These are phyloP conservation scores for Eriocheir sinensis DNA, from an alignment of 1,140 invertebrate species.

Conservation along the genomic window DNA sequence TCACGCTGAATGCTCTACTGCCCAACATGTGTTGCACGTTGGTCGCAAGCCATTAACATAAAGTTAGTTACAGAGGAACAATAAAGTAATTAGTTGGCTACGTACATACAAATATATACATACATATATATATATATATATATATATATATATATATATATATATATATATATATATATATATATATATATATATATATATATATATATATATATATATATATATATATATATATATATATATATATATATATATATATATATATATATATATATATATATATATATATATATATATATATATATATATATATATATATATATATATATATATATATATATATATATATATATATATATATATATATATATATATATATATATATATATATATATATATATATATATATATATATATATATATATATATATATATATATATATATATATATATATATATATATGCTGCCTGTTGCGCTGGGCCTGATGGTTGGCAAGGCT, in stretches of 20 bases:
- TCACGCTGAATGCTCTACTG: too few relatives aligned
- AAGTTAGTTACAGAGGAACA: too few relatives aligned
- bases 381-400: conserved; percentile 51
- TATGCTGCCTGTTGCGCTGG: too few relatives aligned
- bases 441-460: conserved; percentile 42
- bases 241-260: conserved; percentile 31
- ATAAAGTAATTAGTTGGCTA: too few relatives aligned
- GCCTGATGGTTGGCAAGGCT: too few relatives aligned
- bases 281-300: background rate
- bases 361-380: background rate
- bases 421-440: conserved; percentile 57
- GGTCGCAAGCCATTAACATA: too few relatives aligned
- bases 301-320: conserved; percentile 33
- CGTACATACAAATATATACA: conserved; percentile 12
- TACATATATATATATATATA: conserved; percentile 57
- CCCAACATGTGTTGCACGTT: too few relatives aligned
- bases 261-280: conserved; percentile 20
- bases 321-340: background rate
- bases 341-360: conserved; percentile 19
- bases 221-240: conserved; percentile 39
- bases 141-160: conserved; percentile 46
- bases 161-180: conserved; percentile 39
- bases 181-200: conserved; percentile 42
- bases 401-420: conserved; percentile 57
- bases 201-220: conserved; percentile 42